These are phyloP conservation scores for Danaus chrysippus DNA, from an alignment of 2,888 invertebrate genomes.

Conservation along the genomic window DNA sequence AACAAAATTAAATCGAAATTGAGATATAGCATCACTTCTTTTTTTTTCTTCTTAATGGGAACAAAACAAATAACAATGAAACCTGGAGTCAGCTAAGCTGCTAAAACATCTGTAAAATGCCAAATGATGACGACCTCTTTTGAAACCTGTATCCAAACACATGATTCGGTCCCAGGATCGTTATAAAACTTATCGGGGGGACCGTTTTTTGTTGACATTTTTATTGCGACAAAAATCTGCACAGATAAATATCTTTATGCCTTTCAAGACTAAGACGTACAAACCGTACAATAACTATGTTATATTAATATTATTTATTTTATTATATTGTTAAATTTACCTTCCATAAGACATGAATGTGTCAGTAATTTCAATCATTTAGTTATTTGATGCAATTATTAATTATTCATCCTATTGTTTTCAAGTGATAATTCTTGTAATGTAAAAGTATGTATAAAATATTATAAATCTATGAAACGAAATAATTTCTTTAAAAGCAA, in stretches of 20 bases:
- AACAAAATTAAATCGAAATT: background rate
- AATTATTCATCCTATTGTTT: too few relatives aligned
- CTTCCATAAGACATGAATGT: too few relatives aligned
- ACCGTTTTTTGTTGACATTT: conserved; percentile 22
- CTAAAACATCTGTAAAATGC: conserved; percentile 9
- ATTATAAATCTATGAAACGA: too few relatives aligned
- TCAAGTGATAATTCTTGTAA: too few relatives aligned
- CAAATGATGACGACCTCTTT: conserved; percentile 17
- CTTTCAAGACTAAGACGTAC: too few relatives aligned
- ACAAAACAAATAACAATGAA: background rate
- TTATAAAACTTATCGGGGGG: conserved; percentile 20
- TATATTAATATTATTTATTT: too few relatives aligned
- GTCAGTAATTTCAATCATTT: too few relatives aligned
- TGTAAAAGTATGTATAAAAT: too few relatives aligned
- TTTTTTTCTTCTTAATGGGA: background rate
- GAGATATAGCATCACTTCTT: background rate
- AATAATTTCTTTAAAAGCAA: too few relatives aligned
- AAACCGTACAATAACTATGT: too few relatives aligned
- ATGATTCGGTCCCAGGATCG: conserved; percentile 16
- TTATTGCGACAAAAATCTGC: conserved; percentile 17
- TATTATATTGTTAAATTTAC: too few relatives aligned
- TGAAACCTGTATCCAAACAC: conserved; percentile 14
- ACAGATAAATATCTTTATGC: background rate
- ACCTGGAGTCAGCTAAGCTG: conserved; percentile 1
- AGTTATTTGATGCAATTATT: too few relatives aligned